Percentiles rank a stretch among this genome's conserved stretches.
phyloP scores from a whole-genome alignment of 2,797 vertebrate genomes.

The Crax fasciolata region DNA sequence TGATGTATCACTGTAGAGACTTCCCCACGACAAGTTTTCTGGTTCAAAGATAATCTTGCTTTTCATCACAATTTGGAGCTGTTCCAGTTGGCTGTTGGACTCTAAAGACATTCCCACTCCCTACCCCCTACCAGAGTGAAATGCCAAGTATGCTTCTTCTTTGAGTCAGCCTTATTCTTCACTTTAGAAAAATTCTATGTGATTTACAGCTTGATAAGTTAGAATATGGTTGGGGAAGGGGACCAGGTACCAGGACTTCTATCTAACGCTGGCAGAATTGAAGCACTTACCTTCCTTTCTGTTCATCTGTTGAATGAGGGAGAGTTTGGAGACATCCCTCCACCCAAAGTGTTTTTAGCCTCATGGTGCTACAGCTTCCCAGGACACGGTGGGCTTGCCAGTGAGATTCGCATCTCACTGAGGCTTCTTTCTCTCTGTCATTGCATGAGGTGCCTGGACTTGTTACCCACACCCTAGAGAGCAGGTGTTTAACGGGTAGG shows the following conservation, averaged over 20 bases:
- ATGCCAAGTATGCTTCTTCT: background rate
- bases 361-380: background rate
- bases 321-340: background rate
- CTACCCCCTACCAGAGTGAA: background rate
- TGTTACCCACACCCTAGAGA: background rate
- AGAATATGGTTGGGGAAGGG: background rate
- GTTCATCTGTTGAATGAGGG: background rate
- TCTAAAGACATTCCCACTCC: background rate
- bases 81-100: background rate
- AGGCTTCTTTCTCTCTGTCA: background rate
- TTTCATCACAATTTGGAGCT: background rate
- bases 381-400: background rate
- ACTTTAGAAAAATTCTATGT: background rate
- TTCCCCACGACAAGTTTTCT: background rate
- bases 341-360: background rate
- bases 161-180: background rate
- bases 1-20: background rate
- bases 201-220: background rate
- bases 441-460: background rate
- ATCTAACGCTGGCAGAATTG: background rate
- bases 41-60: background rate
- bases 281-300: background rate
- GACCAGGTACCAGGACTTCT: background rate
- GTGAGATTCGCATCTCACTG: background rate
- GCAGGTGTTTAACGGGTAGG: fast-evolving